Conservation (phyloP, 2,113 vertebrate genomes). For the Prinia subflava region DNA sequence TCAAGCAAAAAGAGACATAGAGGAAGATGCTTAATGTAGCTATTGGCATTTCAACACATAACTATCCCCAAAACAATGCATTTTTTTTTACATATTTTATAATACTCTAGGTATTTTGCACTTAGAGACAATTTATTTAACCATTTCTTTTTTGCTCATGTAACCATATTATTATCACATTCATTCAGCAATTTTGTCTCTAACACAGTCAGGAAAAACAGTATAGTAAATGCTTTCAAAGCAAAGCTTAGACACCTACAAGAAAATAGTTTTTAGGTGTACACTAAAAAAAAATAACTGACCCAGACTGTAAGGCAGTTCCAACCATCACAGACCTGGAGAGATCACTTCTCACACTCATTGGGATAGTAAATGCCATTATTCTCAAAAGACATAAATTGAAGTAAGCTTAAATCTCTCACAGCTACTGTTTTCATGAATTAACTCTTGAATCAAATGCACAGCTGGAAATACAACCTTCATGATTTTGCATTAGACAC, state of each 20-base stretch:
- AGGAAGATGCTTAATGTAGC: background rate
- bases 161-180: background rate
- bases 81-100: background rate
- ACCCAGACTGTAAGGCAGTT: background rate
- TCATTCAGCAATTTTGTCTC: background rate
- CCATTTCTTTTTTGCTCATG: background rate
- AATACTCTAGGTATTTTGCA: background rate
- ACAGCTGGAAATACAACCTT: background rate
- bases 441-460: background rate
- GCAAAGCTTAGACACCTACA: background rate
- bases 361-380: background rate
- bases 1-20: background rate
- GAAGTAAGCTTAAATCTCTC: background rate
- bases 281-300: too few species aligned
- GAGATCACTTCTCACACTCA: background rate
- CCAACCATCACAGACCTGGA: background rate
- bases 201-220: background rate
- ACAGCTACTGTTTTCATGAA: background rate
- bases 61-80: accelerated
- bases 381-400: background rate
- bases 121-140: background rate
- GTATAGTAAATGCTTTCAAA: background rate
- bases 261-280: background rate
- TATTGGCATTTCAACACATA: background rate
- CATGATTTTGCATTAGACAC: background rate